phyloP scores from a whole-genome alignment of 2,888 invertebrate genomes.

The Polymixis flavicincta region DNA sequence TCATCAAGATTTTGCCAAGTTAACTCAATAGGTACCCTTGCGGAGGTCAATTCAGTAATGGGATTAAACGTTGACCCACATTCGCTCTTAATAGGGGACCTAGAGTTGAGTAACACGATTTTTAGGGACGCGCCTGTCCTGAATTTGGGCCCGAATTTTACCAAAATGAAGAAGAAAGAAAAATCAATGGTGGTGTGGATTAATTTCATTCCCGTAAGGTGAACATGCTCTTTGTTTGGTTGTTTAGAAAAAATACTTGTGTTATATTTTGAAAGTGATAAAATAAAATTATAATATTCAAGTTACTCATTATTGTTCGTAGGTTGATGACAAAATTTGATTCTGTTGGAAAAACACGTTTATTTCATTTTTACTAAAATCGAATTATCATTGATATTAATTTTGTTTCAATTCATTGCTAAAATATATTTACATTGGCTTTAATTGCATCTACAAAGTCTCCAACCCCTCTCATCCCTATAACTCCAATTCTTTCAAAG shows the following conservation, averaged over 20 bases:
- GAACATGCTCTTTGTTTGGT: slow-evolving; percentile 9
- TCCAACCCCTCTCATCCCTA: slow-evolving; percentile 31
- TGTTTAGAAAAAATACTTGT: not conserved
- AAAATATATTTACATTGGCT: slow-evolving; percentile 8
- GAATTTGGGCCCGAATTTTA: slow-evolving; percentile 33
- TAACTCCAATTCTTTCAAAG: slow-evolving; percentile 56
- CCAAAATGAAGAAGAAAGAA: too few species aligned
- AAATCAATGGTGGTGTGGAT: slow-evolving; percentile 37
- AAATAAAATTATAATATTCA: not conserved
- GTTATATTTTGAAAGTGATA: not conserved
- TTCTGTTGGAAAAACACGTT: not conserved
- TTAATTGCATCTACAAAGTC: slow-evolving; percentile 43
- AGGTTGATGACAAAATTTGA: not conserved
- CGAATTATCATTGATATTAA: not conserved
- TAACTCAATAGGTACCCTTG: slow-evolving; percentile 67
- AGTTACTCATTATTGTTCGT: not conserved
- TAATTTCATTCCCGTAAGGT: slow-evolving; percentile 15
- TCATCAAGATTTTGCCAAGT: slow-evolving; percentile 69
- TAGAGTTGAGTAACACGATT: slow-evolving; percentile 60
- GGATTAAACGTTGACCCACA: slow-evolving; percentile 78
- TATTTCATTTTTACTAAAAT: not conserved
- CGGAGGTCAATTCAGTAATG: slow-evolving; percentile 73
- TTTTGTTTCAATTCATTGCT: not conserved
- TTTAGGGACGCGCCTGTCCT: slow-evolving; percentile 57
- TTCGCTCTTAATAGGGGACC: slow-evolving; percentile 68